Conservation (phyloP, 2,113 vertebrate genomes). For the Campylorhamphus procurvoides region DNA sequence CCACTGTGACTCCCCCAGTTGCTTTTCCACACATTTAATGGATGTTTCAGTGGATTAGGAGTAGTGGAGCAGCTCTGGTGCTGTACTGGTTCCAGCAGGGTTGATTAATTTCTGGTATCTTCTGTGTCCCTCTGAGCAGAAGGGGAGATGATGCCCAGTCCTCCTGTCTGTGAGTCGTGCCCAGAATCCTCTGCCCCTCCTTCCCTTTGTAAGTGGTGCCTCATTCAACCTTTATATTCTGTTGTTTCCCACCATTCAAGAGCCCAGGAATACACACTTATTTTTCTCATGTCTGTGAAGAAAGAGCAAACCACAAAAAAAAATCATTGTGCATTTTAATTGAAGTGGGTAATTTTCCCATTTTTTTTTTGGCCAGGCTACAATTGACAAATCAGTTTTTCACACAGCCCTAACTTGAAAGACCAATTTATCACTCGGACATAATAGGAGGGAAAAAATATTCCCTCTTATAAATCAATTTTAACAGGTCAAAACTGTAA, state of each 20-base stretch:
- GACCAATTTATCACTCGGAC: slow-evolving; percentile 52
- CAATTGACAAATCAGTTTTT: slow-evolving; percentile 50
- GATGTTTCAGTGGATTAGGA: background rate
- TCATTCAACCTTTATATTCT: background rate
- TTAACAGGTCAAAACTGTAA: slow-evolving; percentile 47
- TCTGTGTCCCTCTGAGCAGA: background rate
- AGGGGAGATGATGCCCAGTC: background rate
- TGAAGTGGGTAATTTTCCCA: background rate
- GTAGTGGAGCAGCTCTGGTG: background rate
- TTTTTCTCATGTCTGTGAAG: background rate
- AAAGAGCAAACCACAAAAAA: background rate
- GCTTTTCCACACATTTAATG: background rate
- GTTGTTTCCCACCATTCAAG: background rate
- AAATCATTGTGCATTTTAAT: slow-evolving; percentile 19
- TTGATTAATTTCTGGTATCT: background rate
- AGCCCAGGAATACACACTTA: background rate
- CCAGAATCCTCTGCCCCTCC: background rate
- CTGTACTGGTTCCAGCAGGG: background rate
- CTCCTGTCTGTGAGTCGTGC: too few relatives aligned
- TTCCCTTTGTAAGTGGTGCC: background rate
- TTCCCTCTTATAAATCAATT: slow-evolving; percentile 53
- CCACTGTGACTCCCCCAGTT: background rate
- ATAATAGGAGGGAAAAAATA: background rate
- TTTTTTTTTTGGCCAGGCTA: slow-evolving; percentile 12
- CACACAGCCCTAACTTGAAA: slow-evolving; percentile 27